Percentiles rank a stretch among this genome's conserved stretches.
phyloP scores from a whole-genome alignment of 92 coral and sea anemone species.

The Siderastrea radians region DNA sequence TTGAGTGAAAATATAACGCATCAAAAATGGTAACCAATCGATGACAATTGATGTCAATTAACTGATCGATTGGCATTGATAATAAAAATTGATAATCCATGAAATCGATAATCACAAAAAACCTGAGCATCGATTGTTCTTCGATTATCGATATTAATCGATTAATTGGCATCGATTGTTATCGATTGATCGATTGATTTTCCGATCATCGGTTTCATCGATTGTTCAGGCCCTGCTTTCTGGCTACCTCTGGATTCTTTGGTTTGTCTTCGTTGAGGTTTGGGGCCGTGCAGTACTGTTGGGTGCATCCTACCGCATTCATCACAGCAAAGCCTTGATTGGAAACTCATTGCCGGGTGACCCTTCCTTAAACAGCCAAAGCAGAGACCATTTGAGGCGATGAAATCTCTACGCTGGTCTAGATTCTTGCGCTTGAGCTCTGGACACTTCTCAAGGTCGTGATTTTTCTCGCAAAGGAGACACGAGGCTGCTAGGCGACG shows the following conservation, averaged over 20 bases:
- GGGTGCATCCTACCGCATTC: constrained; percentile 63
- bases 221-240: too few species aligned
- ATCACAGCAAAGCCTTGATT: constrained; percentile 46
- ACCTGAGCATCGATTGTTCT: too few species aligned
- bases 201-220: too few species aligned
- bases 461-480: constrained; percentile 5
- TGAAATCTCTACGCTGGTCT: constrained; percentile 34
- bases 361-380: constrained; percentile 58
- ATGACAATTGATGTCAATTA: too few species aligned
- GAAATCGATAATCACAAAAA: too few species aligned
- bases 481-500: not conserved
- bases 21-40: too few species aligned
- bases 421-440: constrained; percentile 18
- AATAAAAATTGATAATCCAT: too few species aligned
- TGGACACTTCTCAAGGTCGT: constrained; percentile 20
- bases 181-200: too few species aligned
- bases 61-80: too few species aligned
- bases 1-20: too few species aligned
- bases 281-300: constrained; percentile 34
- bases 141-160: too few species aligned
- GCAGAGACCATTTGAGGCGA: constrained; percentile 45
- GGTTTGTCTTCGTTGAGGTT: not conserved
- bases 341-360: constrained; percentile 58
- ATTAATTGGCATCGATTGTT: too few species aligned
- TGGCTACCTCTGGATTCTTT: not conserved